These are phyloP conservation scores for Epiperipatus broadwayi DNA, from an alignment of 2,888 invertebrate species.

Conservation along the genomic window DNA sequence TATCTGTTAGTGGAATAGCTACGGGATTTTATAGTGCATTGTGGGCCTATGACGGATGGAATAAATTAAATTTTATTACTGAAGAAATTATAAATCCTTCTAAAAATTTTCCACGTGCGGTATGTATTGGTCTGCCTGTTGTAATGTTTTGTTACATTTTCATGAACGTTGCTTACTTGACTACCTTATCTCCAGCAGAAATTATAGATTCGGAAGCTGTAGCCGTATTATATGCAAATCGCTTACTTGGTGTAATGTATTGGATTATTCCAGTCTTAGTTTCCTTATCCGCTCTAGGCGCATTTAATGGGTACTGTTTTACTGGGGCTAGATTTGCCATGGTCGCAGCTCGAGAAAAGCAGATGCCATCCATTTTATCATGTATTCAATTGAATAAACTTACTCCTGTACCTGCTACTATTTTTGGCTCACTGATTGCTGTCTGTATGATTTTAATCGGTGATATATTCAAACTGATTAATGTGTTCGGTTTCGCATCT, in stretches of 20 bases:
- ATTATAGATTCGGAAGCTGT: constrained; percentile 81
- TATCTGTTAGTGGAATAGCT: constrained; percentile 62
- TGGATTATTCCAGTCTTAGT: constrained; percentile 86
- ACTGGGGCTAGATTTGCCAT: constrained; percentile 46
- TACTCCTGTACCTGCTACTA: constrained; percentile 82
- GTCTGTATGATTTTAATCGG: constrained; percentile 80
- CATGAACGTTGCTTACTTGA: constrained; percentile 82
- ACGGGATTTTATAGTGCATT: constrained; percentile 84
- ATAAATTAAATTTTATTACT: constrained; percentile 96
- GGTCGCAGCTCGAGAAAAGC: constrained; percentile 80
- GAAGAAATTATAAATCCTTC: constrained; percentile 84
- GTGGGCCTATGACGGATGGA: constrained; percentile 92
- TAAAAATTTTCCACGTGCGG: constrained; percentile 71
- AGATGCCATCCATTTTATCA: constrained; percentile 67
- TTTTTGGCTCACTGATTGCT: constrained; percentile 60
- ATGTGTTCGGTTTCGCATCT: constrained; percentile 93
- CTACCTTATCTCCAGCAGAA: constrained; percentile 80
- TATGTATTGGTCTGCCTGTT: constrained; percentile 77
- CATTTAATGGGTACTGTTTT: constrained; percentile 79
- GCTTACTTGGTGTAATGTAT: constrained; percentile 55
- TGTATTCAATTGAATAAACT: constrained; percentile 74
- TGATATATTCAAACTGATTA: constrained; percentile 79
- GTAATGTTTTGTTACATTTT: constrained; percentile 82
- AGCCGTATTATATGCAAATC: constrained; percentile 42
- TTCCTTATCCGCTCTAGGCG: constrained; percentile 76